These are phyloP conservation scores for Berghia stephanieae DNA, from an alignment of 1,140 invertebrate genomes.

Conservation along the genomic window DNA sequence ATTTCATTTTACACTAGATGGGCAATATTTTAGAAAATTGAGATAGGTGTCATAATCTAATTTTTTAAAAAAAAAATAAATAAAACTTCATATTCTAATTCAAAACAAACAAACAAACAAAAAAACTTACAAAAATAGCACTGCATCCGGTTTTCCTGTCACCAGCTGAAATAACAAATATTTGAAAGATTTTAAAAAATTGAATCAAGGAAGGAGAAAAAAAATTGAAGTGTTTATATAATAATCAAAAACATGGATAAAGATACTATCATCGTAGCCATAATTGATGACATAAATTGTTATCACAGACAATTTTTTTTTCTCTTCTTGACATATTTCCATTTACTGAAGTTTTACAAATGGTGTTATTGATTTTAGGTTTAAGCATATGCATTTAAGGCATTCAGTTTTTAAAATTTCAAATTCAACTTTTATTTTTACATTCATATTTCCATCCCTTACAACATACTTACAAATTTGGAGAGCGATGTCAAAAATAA, in stretches of 20 bases:
- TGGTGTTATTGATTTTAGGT: too few relatives aligned
- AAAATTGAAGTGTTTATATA: neutral
- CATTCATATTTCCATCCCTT: neutral
- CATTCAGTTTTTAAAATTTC: too few relatives aligned
- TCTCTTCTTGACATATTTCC: too few relatives aligned
- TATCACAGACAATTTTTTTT: too few relatives aligned
- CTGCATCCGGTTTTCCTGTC: conserved; percentile 69
- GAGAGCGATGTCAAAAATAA: conserved; percentile 69
- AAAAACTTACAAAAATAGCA: conserved; percentile 69
- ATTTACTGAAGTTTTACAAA: too few relatives aligned
- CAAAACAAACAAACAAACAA: neutral
- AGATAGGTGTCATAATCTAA: too few relatives aligned
- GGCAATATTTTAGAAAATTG: too few relatives aligned
- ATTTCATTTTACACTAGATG: too few relatives aligned
- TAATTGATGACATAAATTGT: neutral
- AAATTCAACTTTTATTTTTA: neutral
- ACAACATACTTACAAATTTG: conserved; percentile 65
- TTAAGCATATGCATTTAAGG: too few relatives aligned
- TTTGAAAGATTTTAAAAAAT: neutral
- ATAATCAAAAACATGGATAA: neutral
- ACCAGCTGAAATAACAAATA: conserved; percentile 66
- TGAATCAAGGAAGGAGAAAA: neutral
- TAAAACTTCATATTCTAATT: too few relatives aligned
- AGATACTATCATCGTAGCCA: neutral
- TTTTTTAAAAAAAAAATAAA: too few relatives aligned